Evolutionary conservation across 35 echinoderm and acorn worm species (phyloP).

Genomic region (Ptychodera flava): DNA sequence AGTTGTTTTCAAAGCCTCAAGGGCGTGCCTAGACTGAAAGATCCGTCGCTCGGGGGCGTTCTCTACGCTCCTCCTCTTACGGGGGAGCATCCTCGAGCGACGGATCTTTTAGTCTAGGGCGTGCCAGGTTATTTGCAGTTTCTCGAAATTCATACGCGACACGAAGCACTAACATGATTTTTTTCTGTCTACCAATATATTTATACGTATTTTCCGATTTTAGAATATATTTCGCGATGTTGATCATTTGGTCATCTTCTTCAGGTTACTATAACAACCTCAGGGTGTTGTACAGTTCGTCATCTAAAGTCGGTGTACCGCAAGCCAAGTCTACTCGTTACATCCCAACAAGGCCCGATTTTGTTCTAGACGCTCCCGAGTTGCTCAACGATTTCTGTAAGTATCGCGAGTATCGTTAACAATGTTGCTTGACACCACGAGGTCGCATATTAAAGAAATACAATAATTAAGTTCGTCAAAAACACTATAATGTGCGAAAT

Average conservation of each 20-base stretch:
- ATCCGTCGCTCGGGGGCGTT: too few relatives aligned
- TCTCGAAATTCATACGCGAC: too few relatives aligned
- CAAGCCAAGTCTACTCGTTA: constrained; percentile 33
- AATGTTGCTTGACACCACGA: background rate
- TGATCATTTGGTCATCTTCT: background rate
- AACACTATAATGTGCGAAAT: background rate
- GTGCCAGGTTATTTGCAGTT: too few relatives aligned
- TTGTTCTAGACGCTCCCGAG: constrained; percentile 70
- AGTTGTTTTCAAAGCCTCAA: too few relatives aligned
- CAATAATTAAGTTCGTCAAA: background rate
- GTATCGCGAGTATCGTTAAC: background rate
- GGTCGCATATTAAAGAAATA: background rate
- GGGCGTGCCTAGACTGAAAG: too few relatives aligned
- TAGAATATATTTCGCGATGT: too few relatives aligned
- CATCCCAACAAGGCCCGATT: constrained; percentile 54
- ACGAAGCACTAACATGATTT: too few relatives aligned
- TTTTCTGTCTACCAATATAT: too few relatives aligned
- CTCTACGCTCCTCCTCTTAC: too few relatives aligned
- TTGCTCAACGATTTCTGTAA: constrained; percentile 82
- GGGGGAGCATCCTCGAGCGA: too few relatives aligned
- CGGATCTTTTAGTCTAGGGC: too few relatives aligned
- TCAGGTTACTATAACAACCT: constrained; percentile 80
- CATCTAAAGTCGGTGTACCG: constrained; percentile 15
- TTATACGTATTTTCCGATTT: too few relatives aligned
- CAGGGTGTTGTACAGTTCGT: constrained; percentile 76